Conservation (phyloP, 2,797 vertebrate species). For the Dallia pectoralis region DNA sequence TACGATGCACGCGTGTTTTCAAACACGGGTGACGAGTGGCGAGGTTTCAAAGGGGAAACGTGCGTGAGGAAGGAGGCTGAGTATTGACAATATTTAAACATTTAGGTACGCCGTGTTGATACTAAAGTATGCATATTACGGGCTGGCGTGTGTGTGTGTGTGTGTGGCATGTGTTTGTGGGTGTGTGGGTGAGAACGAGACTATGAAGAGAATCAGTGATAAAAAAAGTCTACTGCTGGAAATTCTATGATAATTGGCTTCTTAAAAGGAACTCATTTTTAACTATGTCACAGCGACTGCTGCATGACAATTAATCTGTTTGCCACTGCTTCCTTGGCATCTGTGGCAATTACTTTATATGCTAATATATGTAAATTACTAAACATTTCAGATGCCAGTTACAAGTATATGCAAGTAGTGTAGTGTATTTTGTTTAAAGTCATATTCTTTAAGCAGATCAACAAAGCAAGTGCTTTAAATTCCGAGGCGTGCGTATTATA, state of each 20-base stretch:
- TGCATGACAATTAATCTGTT: slow-evolving; percentile 84
- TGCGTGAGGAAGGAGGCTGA: slow-evolving; percentile 63
- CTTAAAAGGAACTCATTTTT: slow-evolving; percentile 82
- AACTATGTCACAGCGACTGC: slow-evolving; percentile 78
- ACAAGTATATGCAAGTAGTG: slow-evolving; percentile 70
- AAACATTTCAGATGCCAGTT: slow-evolving; percentile 75
- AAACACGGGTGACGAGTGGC: slow-evolving; percentile 35
- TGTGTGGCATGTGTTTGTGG: slow-evolving; percentile 16
- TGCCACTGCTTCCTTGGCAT: slow-evolving; percentile 81
- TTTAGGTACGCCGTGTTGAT: slow-evolving; percentile 53
- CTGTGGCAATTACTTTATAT: slow-evolving; percentile 87
- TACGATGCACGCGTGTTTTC: slow-evolving; percentile 59
- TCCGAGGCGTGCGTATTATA: slow-evolving; percentile 33
- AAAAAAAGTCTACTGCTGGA: slow-evolving; percentile 73
- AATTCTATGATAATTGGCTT: slow-evolving; percentile 81
- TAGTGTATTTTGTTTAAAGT: slow-evolving; percentile 54
- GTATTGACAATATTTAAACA: slow-evolving; percentile 71
- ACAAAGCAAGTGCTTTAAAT: slow-evolving; percentile 55
- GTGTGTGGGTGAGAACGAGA: slow-evolving; percentile 31
- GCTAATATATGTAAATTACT: slow-evolving; percentile 84
- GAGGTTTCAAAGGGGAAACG: slow-evolving; percentile 62
- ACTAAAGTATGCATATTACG: slow-evolving; percentile 46
- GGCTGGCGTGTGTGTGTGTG: slow-evolving; percentile 36
- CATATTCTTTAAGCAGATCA: slow-evolving; percentile 64
- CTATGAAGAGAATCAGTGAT: slow-evolving; percentile 56